Conservation (phyloP, 2,797 vertebrate genomes). For the Coregonus ussuriensis region DNA sequence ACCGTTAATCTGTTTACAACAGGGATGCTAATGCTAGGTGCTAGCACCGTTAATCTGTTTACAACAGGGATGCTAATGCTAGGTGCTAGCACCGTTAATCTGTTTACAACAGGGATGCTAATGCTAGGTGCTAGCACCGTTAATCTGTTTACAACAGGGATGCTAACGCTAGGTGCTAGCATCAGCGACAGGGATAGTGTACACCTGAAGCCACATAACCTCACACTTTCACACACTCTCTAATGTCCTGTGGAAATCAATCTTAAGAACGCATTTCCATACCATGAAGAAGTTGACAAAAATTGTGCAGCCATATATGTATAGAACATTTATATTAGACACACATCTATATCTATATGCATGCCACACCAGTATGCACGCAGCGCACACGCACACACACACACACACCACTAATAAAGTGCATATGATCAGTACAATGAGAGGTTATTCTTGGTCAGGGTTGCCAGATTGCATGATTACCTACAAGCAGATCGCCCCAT, state of each 20-base stretch:
- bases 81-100: too few species aligned
- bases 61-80: too few species aligned
- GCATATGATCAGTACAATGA: neutral
- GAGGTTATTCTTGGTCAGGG: neutral
- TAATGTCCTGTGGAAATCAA: neutral
- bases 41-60: too few species aligned
- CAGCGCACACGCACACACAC: neutral
- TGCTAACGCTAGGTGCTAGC: neutral
- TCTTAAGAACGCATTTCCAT: neutral
- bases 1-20: too few species aligned
- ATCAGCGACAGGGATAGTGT: neutral
- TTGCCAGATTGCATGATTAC: neutral
- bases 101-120: too few species aligned
- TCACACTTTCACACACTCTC: neutral
- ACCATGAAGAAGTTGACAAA: neutral
- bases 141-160: too few species aligned
- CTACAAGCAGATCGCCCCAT: neutral
- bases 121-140: too few species aligned
- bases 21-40: too few species aligned
- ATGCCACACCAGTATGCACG: too few species aligned
- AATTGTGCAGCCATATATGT: too few species aligned
- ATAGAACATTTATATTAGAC: neutral
- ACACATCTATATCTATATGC: conserved; percentile 2
- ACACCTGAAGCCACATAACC: neutral
- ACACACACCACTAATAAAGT: neutral